Base-by-base conservation (phyloP, 2,888 invertebrate species). In the Drosophila falleni region DNA sequence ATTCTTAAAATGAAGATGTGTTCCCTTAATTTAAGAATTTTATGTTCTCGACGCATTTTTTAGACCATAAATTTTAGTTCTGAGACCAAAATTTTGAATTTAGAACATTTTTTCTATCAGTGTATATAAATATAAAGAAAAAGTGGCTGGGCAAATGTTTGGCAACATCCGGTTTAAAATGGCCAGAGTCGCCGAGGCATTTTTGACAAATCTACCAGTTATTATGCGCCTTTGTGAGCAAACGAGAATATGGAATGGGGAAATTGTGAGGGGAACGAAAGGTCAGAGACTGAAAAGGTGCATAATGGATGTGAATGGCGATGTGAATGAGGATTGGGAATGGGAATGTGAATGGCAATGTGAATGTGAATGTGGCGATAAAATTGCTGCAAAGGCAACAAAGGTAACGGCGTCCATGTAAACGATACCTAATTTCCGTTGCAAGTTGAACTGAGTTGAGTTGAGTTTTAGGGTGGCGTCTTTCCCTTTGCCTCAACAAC, bases 341-440 rank as follows among this genome's bases (percentile, higher is more conserved):
- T 42, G 55, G 1, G 71, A 63, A 54, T 50, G 54, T 9, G 42
- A 26, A 19, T 42, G 51, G 3, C 62, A 64, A 49, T 50, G 58
- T 9, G 42, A 26, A 26, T 42, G 55, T 1, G 71, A 64, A 60
- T 58, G 53, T 23, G 60, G 61, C 76, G 75, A 76, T 74, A 74
- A 76, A 69, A 59, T 53, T 51, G 75, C 58, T 61, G 49, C 55
- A 61, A 69, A 44, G 53, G 58, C 74, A 78, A 69, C 82, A 83
- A 74, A 78, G 59, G 71, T 37, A 71, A 47, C 71, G 78, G 26
- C 61, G 68, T 68, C 77, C 78, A 83, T 86, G 89, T 83, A 89
- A 86, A 78, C 81, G 89, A 89, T 89, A 88, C 87, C 81, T 87
- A 89, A 86, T 89, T 86, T 86, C 86, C 86, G 86, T 78, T 82